These are phyloP conservation scores for Parnassius smintheus DNA, from an alignment of 2,888 invertebrate genomes.

Conservation along the genomic window DNA sequence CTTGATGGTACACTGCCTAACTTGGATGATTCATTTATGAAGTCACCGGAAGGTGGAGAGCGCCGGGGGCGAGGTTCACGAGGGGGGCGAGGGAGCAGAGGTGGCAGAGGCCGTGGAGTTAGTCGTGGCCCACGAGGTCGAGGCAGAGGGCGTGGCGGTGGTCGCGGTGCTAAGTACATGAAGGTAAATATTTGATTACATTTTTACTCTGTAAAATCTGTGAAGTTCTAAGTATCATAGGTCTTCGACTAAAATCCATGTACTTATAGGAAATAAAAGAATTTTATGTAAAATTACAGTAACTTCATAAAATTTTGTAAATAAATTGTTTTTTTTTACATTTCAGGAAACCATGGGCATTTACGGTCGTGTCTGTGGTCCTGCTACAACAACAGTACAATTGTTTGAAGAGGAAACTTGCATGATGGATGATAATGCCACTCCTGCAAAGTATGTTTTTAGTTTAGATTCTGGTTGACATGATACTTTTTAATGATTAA, in stretches of 20 bases:
- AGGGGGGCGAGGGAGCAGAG: constrained; percentile 37
- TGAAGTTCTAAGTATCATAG: too few relatives aligned
- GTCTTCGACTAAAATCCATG: too few relatives aligned
- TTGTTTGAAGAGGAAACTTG: constrained; percentile 88
- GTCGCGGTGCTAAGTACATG: constrained; percentile 60
- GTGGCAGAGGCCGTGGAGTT: constrained; percentile 43
- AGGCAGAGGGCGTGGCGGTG: constrained; percentile 67
- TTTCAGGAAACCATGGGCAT: constrained; percentile 74
- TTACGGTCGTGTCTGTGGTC: constrained; percentile 73
- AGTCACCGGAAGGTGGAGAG: constrained; percentile 46
- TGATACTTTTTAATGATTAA: too few relatives aligned
- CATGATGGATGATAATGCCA: constrained; percentile 86
- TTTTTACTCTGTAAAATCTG: neutral
- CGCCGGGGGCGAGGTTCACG: constrained; percentile 33
- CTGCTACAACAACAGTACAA: constrained; percentile 77
- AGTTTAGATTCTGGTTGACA: too few relatives aligned
- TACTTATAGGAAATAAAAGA: too few relatives aligned
- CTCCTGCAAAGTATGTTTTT: constrained; percentile 68
- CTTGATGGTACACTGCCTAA: constrained; percentile 41
- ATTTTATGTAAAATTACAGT: too few relatives aligned
- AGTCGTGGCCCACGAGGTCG: constrained; percentile 51
- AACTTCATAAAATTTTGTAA: too few relatives aligned
- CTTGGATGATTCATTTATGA: constrained; percentile 50
- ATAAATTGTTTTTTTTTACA: neutral
- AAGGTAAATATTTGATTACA: constrained; percentile 37